Base-by-base conservation (phyloP, 2,888 invertebrate species). In the Trypoxylon attenuatum region DNA sequence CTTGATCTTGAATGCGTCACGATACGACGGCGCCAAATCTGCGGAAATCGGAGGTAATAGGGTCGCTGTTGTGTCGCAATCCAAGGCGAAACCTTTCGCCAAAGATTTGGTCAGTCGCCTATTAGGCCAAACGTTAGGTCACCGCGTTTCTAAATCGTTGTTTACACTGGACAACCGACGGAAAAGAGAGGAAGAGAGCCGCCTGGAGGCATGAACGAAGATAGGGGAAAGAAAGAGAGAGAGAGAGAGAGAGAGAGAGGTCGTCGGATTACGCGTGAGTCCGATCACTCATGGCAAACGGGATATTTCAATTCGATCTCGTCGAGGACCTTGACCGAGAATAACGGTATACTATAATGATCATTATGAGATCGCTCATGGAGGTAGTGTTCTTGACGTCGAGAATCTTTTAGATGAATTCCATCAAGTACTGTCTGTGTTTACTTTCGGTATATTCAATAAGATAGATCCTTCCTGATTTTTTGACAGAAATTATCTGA, bases 281-380 rank as follows among this genome's bases (percentile, higher is more conserved):
- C 55, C 47, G 47, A 65, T 62, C 63, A 53, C 25, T 25, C 47
- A 39, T 52, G 53, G 57, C 46, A 52, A 60, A 73, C 70, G 66
- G 67, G 69, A 73, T 69, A 78, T 77, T 79, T 58, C 73, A 69
- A 79, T 76, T 77, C 68, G 68, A 80, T 77, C 77, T 71, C 66
- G 66, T 19, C 54, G 56, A 51, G 73, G 72, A 83, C 82, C 83
- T 84, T 84, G 82, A 82, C 84, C 83, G 81, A 79, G 81, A 74
- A 71, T 83, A 83, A 82, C 83, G 82, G 83, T 80, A 78, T 62
- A 55, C 49, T n/a, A n/a, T n/a, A 60, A 62, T 59, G 67, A 72
- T 75, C 75, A 59, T 75, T 77, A 70, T 59, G 66, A 66, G 77
- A 78, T 79, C 69, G 63, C 51, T 61, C 75, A 80, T 74, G 43